Conservation (phyloP, 2,113 vertebrate species). For the Hippocampus barbouri region DNA sequence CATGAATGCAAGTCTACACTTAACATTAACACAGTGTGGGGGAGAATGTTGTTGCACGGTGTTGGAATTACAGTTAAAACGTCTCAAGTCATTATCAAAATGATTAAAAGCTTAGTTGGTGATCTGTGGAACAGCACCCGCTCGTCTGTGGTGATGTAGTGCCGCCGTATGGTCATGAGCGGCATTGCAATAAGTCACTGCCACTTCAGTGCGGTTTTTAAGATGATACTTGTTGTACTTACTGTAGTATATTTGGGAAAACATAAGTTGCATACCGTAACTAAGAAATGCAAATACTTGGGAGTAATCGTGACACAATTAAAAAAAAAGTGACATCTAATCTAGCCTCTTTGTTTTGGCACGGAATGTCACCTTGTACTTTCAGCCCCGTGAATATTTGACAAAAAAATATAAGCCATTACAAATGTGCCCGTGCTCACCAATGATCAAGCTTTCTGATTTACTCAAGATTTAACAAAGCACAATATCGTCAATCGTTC, state of each 20-base stretch:
- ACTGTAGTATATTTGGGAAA: background rate
- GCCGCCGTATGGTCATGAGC: constrained; percentile 44
- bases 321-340: background rate
- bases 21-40: background rate
- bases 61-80: constrained; percentile 4
- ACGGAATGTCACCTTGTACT: constrained; percentile 14
- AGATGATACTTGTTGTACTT: background rate
- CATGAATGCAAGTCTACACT: background rate
- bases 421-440: background rate
- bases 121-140: background rate
- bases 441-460: background rate
- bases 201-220: background rate
- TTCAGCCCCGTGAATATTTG: background rate
- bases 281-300: background rate
- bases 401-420: too few relatives aligned
- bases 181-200: constrained; percentile 28
- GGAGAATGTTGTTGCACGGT: background rate
- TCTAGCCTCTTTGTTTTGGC: background rate
- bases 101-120: constrained; percentile 3
- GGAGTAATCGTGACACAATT: background rate
- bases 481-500: background rate
- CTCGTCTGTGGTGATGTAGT: constrained; percentile 31
- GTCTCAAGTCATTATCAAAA: background rate
- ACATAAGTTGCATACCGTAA: background rate
- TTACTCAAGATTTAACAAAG: background rate